Conservation (phyloP, 2,797 vertebrate genomes). For the Mus spretus region DNA sequence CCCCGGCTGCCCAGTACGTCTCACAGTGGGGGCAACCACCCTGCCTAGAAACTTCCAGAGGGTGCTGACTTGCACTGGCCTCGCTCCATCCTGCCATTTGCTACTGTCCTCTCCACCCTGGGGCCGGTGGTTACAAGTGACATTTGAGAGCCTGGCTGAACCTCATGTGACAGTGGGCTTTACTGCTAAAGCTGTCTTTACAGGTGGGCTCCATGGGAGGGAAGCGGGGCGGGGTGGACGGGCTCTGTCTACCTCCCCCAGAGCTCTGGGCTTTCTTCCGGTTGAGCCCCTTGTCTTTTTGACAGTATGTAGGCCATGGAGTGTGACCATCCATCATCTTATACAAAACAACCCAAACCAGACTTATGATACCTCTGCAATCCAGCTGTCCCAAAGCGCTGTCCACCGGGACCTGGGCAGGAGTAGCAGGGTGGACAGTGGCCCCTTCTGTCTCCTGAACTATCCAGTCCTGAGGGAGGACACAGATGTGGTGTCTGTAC, state of each 20-base stretch:
- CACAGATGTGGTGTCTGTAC: conserved; percentile 93
- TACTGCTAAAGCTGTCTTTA: conserved; percentile 89
- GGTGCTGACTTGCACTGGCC: conserved; percentile 90
- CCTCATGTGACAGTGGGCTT: conserved; percentile 88
- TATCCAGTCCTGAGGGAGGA: conserved; percentile 93
- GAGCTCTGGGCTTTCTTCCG: not conserved
- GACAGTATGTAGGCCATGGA: conserved; percentile 93
- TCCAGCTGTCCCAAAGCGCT: not conserved
- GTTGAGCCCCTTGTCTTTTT: not conserved
- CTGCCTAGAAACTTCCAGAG: conserved; percentile 88
- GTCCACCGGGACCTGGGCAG: not conserved
- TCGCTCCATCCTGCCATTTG: conserved; percentile 86
- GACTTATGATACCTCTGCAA: conserved; percentile 46
- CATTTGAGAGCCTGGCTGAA: conserved; percentile 88
- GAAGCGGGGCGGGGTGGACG: not conserved
- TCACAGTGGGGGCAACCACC: conserved; percentile 91
- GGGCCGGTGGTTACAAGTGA: conserved; percentile 94
- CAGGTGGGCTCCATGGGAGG: conserved; percentile 88
- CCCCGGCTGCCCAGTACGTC: conserved; percentile 88
- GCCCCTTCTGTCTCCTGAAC: conserved; percentile 90
- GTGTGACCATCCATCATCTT: conserved; percentile 80
- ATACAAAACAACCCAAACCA: conserved; percentile 83
- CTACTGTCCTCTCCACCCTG: conserved; percentile 92
- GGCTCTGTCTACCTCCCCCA: not conserved
- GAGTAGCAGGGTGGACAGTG: not conserved